These are phyloP conservation scores for Neuroscelio doddi DNA, from an alignment of 2,888 invertebrate species.

Conservation along the genomic window DNA sequence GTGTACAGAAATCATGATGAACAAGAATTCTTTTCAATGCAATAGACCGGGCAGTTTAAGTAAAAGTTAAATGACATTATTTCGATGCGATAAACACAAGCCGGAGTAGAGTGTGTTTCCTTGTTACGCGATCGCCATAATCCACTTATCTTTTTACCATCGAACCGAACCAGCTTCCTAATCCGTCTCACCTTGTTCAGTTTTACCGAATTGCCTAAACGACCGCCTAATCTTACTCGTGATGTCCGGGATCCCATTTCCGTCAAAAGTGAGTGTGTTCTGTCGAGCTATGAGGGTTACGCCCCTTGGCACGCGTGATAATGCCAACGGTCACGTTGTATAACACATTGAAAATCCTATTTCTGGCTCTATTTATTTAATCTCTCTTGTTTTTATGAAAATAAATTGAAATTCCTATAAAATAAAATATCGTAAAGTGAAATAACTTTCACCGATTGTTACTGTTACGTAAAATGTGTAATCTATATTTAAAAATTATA, in stretches of 20 bases:
- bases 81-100: not conserved
- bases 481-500: too few relatives aligned
- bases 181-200: conserved; percentile 29
- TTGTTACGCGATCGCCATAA: conserved; percentile 2
- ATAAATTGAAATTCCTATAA: too few relatives aligned
- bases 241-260: conserved; percentile 52
- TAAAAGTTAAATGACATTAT: not conserved
- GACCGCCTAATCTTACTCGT: conserved; percentile 26
- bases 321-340: conserved; percentile 4
- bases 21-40: too few relatives aligned
- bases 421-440: too few relatives aligned
- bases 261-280: conserved; percentile 50
- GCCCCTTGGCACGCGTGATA: conserved; percentile 26
- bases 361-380: conserved; percentile 15
- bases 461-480: too few relatives aligned
- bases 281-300: conserved; percentile 54
- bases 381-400: too few relatives aligned
- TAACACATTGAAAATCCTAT: conserved; percentile 26
- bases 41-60: too few relatives aligned
- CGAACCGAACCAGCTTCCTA: conserved; percentile 5
- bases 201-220: conserved; percentile 30
- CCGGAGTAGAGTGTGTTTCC: not conserved
- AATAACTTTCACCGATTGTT: too few relatives aligned
- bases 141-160: conserved; percentile 4
- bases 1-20: too few relatives aligned